These are phyloP conservation scores for Pterostichus madidus DNA, from an alignment of 2,888 invertebrate genomes.

Conservation along the genomic window DNA sequence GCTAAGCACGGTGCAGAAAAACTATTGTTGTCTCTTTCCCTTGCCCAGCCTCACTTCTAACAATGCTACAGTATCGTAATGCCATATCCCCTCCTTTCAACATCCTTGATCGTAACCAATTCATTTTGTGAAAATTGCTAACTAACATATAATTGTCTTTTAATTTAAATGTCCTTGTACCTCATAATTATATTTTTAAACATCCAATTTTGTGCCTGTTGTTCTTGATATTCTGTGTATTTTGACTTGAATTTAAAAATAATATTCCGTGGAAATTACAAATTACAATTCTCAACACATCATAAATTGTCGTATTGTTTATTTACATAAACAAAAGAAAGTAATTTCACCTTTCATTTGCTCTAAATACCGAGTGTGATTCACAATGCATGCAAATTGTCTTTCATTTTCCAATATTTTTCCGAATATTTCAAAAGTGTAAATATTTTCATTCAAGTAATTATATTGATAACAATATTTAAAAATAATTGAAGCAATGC, in stretches of 20 bases:
- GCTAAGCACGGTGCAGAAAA: no score
- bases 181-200: background rate
- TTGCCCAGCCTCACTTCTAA: no score
- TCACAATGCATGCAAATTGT: background rate
- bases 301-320: background rate
- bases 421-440: background rate
- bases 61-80: no score
- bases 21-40: no score
- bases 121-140: no score
- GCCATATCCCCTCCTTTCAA: no score
- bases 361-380: background rate
- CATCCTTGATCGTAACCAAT: no score
- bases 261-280: background rate
- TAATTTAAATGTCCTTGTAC: no score
- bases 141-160: no score
- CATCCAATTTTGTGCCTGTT: background rate
- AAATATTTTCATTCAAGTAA: no score
- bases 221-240: background rate
- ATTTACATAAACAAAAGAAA: slow-evolving; percentile 1
- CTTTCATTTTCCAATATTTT: slow-evolving; percentile 10
- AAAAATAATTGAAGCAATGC: no score
- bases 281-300: background rate
- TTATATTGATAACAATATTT: no score
- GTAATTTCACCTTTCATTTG: slow-evolving; percentile 1
- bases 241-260: background rate